phyloP scores from a whole-genome alignment of 2,888 invertebrate species.

The Coelopa pilipes region DNA sequence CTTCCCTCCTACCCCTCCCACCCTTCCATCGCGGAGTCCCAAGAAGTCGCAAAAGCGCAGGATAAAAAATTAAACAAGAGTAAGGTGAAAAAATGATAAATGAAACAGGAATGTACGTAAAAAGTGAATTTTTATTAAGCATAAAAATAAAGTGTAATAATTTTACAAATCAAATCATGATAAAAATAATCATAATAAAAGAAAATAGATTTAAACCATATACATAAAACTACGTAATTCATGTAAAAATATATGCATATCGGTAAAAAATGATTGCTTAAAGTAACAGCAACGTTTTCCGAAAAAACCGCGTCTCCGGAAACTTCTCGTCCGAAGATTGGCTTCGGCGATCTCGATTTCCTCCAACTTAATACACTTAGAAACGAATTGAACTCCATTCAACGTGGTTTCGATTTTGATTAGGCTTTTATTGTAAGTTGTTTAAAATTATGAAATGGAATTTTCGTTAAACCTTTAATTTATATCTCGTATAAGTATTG shows the following conservation, averaged over 20 bases:
- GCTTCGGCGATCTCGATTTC: too few relatives aligned
- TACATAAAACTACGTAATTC: background rate
- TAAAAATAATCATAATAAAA: slow-evolving; percentile 31
- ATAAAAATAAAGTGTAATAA: slow-evolving; percentile 42
- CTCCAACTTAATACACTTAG: too few relatives aligned
- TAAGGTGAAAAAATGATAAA: slow-evolving; percentile 28
- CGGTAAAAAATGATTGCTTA: slow-evolving; percentile 20
- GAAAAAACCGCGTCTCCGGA: too few relatives aligned
- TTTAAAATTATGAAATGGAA: slow-evolving; percentile 20
- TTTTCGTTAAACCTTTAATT: slow-evolving; percentile 21
- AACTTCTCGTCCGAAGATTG: too few relatives aligned
- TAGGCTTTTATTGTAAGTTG: background rate
- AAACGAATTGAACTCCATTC: too few relatives aligned
- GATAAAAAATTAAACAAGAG: slow-evolving; percentile 25
- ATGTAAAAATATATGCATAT: background rate
- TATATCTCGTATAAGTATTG: slow-evolving; percentile 41
- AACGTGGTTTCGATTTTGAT: too few relatives aligned
- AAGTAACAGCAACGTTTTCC: too few relatives aligned
- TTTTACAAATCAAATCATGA: slow-evolving; percentile 23
- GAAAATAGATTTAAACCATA: background rate
- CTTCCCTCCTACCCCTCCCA: background rate
- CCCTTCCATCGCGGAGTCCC: slow-evolving; percentile 9
- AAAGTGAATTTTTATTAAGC: slow-evolving; percentile 47
- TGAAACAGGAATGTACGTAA: slow-evolving; percentile 44
- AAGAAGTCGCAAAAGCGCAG: slow-evolving; percentile 33